phyloP scores from a whole-genome alignment of 92 coral and sea anemone species.

The Zoanthus solanderi region DNA sequence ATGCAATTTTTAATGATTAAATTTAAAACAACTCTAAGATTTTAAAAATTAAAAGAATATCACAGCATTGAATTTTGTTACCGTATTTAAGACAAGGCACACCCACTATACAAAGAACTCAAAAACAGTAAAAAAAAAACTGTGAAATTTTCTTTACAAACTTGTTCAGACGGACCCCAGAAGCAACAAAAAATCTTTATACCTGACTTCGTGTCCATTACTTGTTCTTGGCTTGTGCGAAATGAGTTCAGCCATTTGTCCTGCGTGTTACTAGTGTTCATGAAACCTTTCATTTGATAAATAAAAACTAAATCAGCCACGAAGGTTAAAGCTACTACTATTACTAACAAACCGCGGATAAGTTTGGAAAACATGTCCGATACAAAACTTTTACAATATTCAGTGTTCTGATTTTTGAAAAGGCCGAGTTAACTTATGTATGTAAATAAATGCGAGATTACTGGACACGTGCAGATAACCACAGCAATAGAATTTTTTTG shows the following conservation, averaged over 20 bases:
- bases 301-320: constrained; percentile 38
- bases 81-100: too few relatives aligned
- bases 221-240: background rate
- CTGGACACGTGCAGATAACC: background rate
- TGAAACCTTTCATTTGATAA: constrained; percentile 21
- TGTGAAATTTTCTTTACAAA: too few relatives aligned
- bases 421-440: background rate
- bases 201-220: constrained; percentile 36
- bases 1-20: too few relatives aligned
- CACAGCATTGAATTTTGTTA: too few relatives aligned
- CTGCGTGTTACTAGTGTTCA: background rate
- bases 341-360: constrained; percentile 31
- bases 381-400: background rate
- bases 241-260: background rate
- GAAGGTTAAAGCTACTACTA: constrained; percentile 38
- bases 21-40: too few relatives aligned
- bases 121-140: too few relatives aligned
- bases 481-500: background rate
- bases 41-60: too few relatives aligned
- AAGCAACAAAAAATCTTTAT: background rate
- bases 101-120: too few relatives aligned
- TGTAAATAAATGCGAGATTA: background rate
- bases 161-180: too few relatives aligned
- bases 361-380: constrained; percentile 30
- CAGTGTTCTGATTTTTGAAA: background rate